Percentiles rank a stretch among this genome's conserved stretches.
Conservation (phyloP, 1,140 invertebrate genomes). For the Tetraneura akinire region DNA sequence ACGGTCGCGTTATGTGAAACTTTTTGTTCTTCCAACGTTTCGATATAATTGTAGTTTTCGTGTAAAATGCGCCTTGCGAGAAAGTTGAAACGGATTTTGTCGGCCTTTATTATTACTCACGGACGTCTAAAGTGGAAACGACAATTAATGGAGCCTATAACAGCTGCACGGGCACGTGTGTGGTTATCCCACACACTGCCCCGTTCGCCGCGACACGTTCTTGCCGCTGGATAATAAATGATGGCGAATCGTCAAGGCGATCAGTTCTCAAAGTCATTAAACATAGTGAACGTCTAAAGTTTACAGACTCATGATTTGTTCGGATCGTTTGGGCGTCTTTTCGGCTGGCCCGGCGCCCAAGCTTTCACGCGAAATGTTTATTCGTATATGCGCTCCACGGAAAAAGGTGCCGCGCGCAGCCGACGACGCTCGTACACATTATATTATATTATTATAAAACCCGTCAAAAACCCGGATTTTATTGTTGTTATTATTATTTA, state of each 20-base stretch:
- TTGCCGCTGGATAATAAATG: slow-evolving; percentile 5
- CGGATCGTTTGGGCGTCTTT: not conserved
- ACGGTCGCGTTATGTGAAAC: too few relatives aligned
- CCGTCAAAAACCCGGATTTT: slow-evolving; percentile 11
- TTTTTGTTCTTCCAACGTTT: not conserved
- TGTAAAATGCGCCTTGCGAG: not conserved
- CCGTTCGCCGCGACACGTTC: not conserved
- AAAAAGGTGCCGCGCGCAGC: not conserved
- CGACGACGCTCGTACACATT: not conserved
- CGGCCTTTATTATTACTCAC: slow-evolving; percentile 34
- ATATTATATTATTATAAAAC: too few relatives aligned
- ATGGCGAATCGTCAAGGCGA: slow-evolving; percentile 36
- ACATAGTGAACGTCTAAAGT: slow-evolving; percentile 21
- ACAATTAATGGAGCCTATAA: slow-evolving; percentile 37
- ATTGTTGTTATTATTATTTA: not conserved
- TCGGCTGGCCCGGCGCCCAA: not conserved
- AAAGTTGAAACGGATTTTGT: not conserved
- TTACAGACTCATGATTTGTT: slow-evolving; percentile 13
- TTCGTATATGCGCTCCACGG: not conserved
- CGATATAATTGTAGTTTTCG: not conserved
- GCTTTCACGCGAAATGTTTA: not conserved
- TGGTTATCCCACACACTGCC: slow-evolving; percentile 36
- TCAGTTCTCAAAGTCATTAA: slow-evolving; percentile 42
- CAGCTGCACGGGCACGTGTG: slow-evolving; percentile 49
- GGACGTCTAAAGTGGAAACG: slow-evolving; percentile 18